Base-by-base conservation (phyloP, 30 jellyfish, hydroid and myxozoan species). In the Morbakka virulenta region DNA sequence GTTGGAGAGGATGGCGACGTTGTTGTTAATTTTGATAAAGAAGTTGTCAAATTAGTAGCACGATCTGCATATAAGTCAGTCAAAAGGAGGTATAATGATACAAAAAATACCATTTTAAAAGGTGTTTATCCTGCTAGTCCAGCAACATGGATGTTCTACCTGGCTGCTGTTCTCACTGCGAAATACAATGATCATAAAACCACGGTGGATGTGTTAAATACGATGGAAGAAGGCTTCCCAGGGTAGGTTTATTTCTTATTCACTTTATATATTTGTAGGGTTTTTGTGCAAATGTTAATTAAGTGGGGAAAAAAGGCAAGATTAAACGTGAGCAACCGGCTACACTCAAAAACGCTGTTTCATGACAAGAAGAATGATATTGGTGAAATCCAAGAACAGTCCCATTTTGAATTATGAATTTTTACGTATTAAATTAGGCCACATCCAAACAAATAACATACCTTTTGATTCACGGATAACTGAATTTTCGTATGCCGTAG, bases 121-220 rank as follows among this genome's bases (percentile, higher is more conserved):
- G 96, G 99, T 1, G 99, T 92, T 0, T 92, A 92, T 62, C 99
- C 99, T 0, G 99, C 99, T 24, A 84, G 96, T 25, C 99, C 99
- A 0, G 99, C 96, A 47, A 85, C 96, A 14, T 92, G 99, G 99
- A 92, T 92, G 95, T 86, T 92, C 72, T 93, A 85, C 28, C 83
- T 92, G 61, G 99, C 96, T 14, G 99, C 99, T 0, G 81, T 92
- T 29, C 63, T 92, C 32, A 71, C 99, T 35, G 99, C 99, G 2
- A 50, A 96, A 34, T 93, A 92, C 71, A 84, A 90, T 35, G 96
- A 92, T 64, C 96, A 92, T 72, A 92, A 86, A 76, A 85, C 83
- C 4, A 92, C 99, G 11, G 74, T 92, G 84, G 95, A 86, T 32
- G 69, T 92, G 82, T 79, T 92, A 2, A 82, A 73, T 6, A 86